Conservation (phyloP, 2,797 vertebrate species). For the Novumbra hubbsi region DNA sequence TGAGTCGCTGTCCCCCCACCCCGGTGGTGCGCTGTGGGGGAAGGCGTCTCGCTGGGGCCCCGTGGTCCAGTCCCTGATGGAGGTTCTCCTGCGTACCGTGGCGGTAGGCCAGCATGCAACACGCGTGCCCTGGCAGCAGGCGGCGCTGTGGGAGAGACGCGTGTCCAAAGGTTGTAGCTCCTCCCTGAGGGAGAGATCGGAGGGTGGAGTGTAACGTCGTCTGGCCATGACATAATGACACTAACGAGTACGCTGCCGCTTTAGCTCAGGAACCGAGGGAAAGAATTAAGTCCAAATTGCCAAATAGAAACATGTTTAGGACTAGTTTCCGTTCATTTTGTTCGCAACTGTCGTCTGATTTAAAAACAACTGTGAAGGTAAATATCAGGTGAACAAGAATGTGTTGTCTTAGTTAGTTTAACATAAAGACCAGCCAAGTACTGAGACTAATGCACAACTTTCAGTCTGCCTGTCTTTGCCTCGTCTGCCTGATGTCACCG, state of each 20-base stretch:
- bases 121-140: slow-evolving; percentile 48
- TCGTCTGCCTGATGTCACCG: too few species aligned
- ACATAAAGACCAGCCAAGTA: too few species aligned
- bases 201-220: not conserved
- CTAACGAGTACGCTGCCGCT: not conserved
- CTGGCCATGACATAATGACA: not conserved
- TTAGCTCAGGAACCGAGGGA: too few species aligned
- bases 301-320: too few species aligned
- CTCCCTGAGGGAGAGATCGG: slow-evolving; percentile 40
- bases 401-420: too few species aligned
- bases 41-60: slow-evolving; percentile 27
- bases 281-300: too few species aligned
- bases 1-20: slow-evolving; percentile 68
- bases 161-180: not conserved
- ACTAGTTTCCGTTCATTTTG: too few species aligned
- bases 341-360: too few species aligned
- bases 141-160: slow-evolving; percentile 26
- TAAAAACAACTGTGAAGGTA: too few species aligned
- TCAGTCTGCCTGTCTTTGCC: too few species aligned
- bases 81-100: slow-evolving; percentile 48
- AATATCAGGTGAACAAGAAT: too few species aligned
- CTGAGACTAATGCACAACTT: too few species aligned
- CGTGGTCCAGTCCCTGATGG: not conserved
- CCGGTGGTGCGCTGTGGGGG: slow-evolving; percentile 39
- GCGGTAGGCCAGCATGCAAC: slow-evolving; percentile 67